Base-by-base conservation (phyloP, 2,113 vertebrate genomes). In the Pseudois nayaur region DNA sequence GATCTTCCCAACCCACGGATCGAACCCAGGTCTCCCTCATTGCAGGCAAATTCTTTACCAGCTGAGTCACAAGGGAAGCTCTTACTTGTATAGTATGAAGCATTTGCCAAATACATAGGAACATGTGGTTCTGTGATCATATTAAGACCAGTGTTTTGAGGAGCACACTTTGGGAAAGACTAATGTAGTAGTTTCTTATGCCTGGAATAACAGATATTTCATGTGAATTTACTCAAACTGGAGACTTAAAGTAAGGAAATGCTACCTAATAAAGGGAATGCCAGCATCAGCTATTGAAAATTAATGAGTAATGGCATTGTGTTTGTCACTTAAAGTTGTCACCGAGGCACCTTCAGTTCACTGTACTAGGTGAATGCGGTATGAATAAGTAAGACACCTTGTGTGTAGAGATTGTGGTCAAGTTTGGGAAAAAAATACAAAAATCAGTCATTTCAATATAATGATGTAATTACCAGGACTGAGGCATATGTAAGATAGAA, bases 161-260 rank as follows among this genome's bases (percentile, higher is more conserved):
- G 54, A 36, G 50, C 3, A 10, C 45, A 59, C 10, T 60, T 95
- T 74, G 57, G 91, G 64, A 81, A 90, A 89, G 33, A 81, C 16
- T 55, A 95, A 83, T 9, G 8, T 31, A 36, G 21, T 23, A 48
- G 36, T 97, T 94, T 90, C 8, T 79, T 52, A 48, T 83, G 10
- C 64, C 12, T 52, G 1, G 2, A 5, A 14, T 67, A 94, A 55
- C 13, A 31, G 54, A n/a, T 60, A 59, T 45, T 94, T 96, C 17
- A 67, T 89, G 40, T 78, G 21, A 21, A 84, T 48, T 23, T 48
- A 64, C 54, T 95, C 31, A 67, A 87, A 25, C 23, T 79, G 50
- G 81, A 71, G n/a, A 95, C 86, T 92, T 81, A 83, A 74, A 87
- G 78, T 59, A 64, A 93, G 74, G 76, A 36, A 95, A 62, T 81